These are phyloP conservation scores for Apoda limacodes DNA, from an alignment of 2,888 invertebrate species.

Conservation along the genomic window DNA sequence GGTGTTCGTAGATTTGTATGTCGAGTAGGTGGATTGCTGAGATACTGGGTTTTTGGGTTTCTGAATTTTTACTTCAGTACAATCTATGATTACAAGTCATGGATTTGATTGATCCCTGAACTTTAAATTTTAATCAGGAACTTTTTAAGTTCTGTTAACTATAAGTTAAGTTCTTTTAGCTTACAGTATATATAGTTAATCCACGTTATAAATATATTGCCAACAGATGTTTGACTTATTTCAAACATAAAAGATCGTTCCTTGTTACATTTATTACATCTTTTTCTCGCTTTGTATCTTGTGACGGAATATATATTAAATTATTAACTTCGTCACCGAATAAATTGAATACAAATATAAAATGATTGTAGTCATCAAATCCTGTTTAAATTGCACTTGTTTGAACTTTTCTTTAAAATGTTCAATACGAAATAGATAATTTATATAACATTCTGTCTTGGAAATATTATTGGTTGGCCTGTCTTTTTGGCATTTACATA, in stretches of 20 bases:
- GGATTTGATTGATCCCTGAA: constrained; percentile 1
- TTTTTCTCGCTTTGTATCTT: neutral
- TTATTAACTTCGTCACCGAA: constrained; percentile 6
- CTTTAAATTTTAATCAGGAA: constrained; percentile 5
- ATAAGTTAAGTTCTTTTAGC: too few species aligned
- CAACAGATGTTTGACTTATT: constrained; percentile 1
- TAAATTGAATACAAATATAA: constrained; percentile 7
- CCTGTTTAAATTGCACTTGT: constrained; percentile 3
- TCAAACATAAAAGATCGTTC: constrained; percentile 1
- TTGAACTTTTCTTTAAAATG: neutral
- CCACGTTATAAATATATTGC: constrained; percentile 4
- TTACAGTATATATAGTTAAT: constrained; percentile 4
- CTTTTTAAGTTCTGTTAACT: constrained; percentile 4
- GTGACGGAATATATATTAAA: constrained; percentile 6
- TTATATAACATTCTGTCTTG: neutral
- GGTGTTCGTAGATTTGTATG: too few species aligned
- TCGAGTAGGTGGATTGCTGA: too few species aligned
- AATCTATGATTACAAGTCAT: too few species aligned
- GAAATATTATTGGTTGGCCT: neutral
- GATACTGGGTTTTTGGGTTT: too few species aligned
- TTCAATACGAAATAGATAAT: neutral
- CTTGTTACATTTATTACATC: constrained; percentile 1
- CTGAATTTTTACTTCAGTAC: too few species aligned
- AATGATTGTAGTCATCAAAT: constrained; percentile 6
- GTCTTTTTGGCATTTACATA: neutral